Base-by-base conservation (phyloP, 2,797 vertebrate species). In the Nothura maculosa region DNA sequence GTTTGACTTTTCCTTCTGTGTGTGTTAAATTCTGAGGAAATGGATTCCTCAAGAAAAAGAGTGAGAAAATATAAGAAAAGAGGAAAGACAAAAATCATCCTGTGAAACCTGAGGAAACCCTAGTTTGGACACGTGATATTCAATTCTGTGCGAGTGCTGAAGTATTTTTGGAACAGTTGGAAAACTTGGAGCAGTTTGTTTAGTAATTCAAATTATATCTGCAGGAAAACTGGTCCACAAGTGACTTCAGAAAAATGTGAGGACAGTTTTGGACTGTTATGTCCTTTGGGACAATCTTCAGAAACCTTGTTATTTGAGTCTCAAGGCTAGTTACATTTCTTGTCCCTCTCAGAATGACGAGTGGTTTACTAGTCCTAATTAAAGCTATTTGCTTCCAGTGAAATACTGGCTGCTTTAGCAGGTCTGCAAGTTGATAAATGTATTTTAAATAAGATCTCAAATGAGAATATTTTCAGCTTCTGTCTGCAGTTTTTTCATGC, bases 61-160 rank as follows among this genome's bases (percentile, higher is more conserved):
- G 10, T 17, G 36, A 70, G 72, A 72, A 93, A 80, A 93, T 20
- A 12, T 8, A 75, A 13, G 62, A 83, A 86, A 96, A 85, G 72
- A 93, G 90, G 79, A 85, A 94, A 85, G 66, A 32, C 6, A 55
- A 50, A 54, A 68, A 43, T 69, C 19, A 75, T 92, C 89, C 45
- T 95, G 70, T 74, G 93, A 90, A 94, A 94, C 81, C 57, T 9
- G 38, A 42, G 55, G 66, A 94, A 96, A 84, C 76, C 79, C 1
- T 90, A 76, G 22, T 61, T 42, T 8, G 2, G 87, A 55, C 90
- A 84, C 93, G 79, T 96, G 94, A 90, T 34, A 54, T 91, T 45
- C 30, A 76, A 78, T 52, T 73, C 84, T 60, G 25, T 89, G 69
- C n/a, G 43, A 85, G 68, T 13, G 10, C 50, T 40, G 34, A 74